Evolutionary conservation across 1,140 invertebrate species (phyloP).

Genomic region (Leucophenga varia): DNA sequence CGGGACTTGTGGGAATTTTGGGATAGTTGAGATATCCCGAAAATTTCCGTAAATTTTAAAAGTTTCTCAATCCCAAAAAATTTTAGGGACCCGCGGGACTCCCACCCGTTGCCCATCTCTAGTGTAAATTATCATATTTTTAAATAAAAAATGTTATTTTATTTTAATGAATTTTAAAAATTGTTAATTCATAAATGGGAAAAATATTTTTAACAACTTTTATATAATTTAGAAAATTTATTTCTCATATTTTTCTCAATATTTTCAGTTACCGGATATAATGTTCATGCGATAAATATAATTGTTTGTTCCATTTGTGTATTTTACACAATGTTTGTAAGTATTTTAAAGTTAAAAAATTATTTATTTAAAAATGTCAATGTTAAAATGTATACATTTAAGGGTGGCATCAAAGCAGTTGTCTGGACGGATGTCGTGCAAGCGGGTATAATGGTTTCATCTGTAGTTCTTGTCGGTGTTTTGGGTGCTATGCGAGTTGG

Average conservation of each 20-base stretch:
- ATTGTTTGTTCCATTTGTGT: constrained; percentile 76
- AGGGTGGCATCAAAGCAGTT: constrained; percentile 85
- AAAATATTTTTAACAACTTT: too few relatives aligned
- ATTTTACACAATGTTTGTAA: constrained; percentile 80
- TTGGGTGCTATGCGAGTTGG: constrained; percentile 69
- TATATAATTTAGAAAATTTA: too few relatives aligned
- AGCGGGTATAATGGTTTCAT: constrained; percentile 72
- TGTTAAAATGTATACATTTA: background rate
- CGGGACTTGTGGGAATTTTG: too few relatives aligned
- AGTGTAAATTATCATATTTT: too few relatives aligned
- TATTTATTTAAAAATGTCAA: background rate
- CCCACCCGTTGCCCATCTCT: too few relatives aligned
- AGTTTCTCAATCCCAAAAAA: too few relatives aligned
- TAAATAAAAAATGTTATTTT: constrained; percentile 8
- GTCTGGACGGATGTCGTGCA: constrained; percentile 87
- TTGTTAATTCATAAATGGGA: too few relatives aligned
- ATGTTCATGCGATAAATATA: constrained; percentile 69
- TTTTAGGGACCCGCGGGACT: too few relatives aligned
- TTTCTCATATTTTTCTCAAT: too few relatives aligned
- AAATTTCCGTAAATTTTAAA: too few relatives aligned
- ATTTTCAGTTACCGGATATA: constrained; percentile 69
- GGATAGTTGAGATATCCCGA: too few relatives aligned
- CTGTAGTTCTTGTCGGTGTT: constrained; percentile 67
- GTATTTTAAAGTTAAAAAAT: constrained; percentile 28
- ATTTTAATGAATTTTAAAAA: constrained; percentile 17